A percentile compares a stretch with the other conserved stretches of the same genome.
These are phyloP conservation scores for Epirrhoe tristata DNA, from an alignment of 2,888 invertebrate genomes.

Conservation along the genomic window DNA sequence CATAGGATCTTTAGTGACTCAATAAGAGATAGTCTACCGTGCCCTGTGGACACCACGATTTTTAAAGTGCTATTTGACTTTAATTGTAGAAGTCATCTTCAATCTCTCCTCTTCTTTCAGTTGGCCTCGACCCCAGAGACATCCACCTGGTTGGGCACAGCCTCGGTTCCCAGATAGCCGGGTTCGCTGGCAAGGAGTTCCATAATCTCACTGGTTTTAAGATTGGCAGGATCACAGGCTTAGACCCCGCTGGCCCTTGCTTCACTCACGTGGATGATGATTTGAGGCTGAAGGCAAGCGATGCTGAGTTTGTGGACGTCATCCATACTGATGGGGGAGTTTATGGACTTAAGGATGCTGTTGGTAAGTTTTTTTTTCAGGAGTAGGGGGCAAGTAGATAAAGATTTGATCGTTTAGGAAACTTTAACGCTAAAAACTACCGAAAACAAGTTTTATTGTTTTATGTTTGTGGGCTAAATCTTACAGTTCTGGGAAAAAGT, in stretches of 20 bases:
- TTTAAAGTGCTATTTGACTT: too few relatives aligned
- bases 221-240: slow-evolving; percentile 66
- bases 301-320: slow-evolving; percentile 70
- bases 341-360: slow-evolving; percentile 59
- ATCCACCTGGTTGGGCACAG: slow-evolving; percentile 77
- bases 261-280: slow-evolving; percentile 60
- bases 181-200: slow-evolving; percentile 69
- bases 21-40: too few relatives aligned
- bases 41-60: too few relatives aligned
- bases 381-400: too few relatives aligned
- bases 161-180: slow-evolving; percentile 71
- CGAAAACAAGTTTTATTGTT: too few relatives aligned
- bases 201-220: slow-evolving; percentile 52
- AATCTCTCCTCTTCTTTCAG: slow-evolving; percentile 48
- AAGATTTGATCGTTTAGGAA: too few relatives aligned
- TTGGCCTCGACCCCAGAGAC: slow-evolving; percentile 56
- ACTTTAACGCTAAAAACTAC: too few relatives aligned
- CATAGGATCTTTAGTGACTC: too few relatives aligned
- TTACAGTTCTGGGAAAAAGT: too few relatives aligned
- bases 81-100: not conserved
- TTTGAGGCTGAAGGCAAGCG: slow-evolving; percentile 55
- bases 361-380: slow-evolving; percentile 62
- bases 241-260: slow-evolving; percentile 54
- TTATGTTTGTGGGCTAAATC: too few relatives aligned
- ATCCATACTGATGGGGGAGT: slow-evolving; percentile 71